Evolutionary conservation across 2,113 vertebrate species (phyloP), one percentile per base, ranked within the genome.

Genomic region (Orthonyx spaldingii): DNA sequence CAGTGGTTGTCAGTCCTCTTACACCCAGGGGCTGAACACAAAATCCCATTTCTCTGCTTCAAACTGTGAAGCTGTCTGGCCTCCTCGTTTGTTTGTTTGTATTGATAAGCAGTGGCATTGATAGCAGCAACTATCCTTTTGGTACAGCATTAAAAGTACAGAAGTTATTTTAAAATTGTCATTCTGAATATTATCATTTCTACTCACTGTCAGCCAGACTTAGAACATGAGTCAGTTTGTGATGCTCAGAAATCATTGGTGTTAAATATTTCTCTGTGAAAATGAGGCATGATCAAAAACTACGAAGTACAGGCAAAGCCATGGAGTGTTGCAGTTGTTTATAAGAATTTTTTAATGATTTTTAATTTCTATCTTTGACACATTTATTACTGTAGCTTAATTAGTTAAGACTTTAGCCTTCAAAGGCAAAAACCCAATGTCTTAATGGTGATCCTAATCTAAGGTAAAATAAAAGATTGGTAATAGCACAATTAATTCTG

Each of bases 21-120:
- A 35, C 7, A 53, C n/a, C 33, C 52, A 56, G 44, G 32, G 69
- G 30, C 77, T 87, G 77, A 89, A 65, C 46, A 65, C 28, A 14
- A 76, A 94, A 85, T 68, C 39, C 44, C 17, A 20, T 89, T 91
- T 87, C 50, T 68, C 49, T 68, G 32, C n/a, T 61, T 84, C 65
- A 35, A 9, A 47, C 37, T 81, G 32, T 56, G 77, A 37, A 76
- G 24, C 37, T 84, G 66, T 71, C 32, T 61, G 17, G 35, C 30
- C 32, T 41, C 24, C 47, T 74, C 30, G 18, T 75, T 91, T 65
- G 27, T 18, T 85, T 93, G 18, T 16, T 84, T 91, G 64, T 69
- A 72, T 42, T 76, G 49, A 57, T 83, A 85, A 85, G 16, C 37
- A 61, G 37, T 59, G 63, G 4, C 49, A 75, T 37, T 87, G 84